Percentiles rank a stretch among this genome's conserved stretches.
phyloP scores from a whole-genome alignment of 1,140 invertebrate genomes.

The Drosophila bipectinata region DNA sequence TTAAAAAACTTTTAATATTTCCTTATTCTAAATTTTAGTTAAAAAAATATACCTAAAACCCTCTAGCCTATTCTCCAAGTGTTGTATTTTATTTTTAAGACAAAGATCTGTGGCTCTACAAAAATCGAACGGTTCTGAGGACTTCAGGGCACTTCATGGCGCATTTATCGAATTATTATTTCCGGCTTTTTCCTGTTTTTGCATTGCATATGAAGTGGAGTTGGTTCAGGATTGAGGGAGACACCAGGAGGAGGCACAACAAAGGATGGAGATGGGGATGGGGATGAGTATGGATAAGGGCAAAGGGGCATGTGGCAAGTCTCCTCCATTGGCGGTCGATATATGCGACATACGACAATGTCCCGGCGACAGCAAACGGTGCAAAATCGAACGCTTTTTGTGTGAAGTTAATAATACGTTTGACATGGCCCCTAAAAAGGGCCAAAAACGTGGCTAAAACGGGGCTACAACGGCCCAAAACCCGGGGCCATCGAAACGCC shows the following conservation, averaged over 20 bases:
- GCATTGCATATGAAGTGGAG: constrained; percentile 27
- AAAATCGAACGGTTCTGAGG: constrained; percentile 37
- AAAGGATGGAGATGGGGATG: background rate
- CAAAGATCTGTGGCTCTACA: background rate
- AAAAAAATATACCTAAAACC: too few species aligned
- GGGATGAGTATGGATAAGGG: background rate
- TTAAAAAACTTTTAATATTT: too few species aligned
- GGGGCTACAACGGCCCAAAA: too few species aligned
- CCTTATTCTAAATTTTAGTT: too few species aligned
- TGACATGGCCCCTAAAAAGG: constrained; percentile 62
- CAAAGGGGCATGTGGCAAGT: background rate
- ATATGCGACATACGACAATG: constrained; percentile 73
- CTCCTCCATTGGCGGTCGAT: constrained; percentile 64
- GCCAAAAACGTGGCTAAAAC: background rate
- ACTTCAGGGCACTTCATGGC: constrained; percentile 56
- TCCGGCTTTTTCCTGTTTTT: constrained; percentile 64
- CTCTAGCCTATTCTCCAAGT: background rate
- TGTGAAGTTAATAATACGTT: constrained; percentile 84
- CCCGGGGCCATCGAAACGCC: background rate
- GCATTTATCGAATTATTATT: constrained; percentile 83
- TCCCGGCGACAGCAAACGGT: constrained; percentile 80
- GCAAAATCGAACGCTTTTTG: constrained; percentile 84
- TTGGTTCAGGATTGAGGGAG: constrained; percentile 5
- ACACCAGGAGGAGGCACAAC: background rate
- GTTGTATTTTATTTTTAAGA: constrained; percentile 5